Conservation (phyloP, 35 echinoderm and acorn worm genomes). For the Apostichopus californicus region DNA sequence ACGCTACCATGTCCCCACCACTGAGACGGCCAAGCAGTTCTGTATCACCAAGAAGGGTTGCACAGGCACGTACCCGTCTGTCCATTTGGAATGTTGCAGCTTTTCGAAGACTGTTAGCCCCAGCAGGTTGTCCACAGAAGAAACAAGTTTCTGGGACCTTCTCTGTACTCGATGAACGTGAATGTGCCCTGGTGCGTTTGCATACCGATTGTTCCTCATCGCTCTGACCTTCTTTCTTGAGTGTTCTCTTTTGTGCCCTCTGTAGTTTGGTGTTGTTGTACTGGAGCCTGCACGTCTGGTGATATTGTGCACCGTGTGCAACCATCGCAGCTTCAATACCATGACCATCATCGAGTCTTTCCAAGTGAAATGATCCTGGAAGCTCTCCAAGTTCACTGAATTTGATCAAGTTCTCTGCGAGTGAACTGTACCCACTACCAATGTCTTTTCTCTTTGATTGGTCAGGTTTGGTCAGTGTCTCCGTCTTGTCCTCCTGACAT, state of each 20-base stretch:
- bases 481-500: no score
- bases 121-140: conserved; percentile 13
- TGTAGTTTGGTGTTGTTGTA: conserved; percentile 46
- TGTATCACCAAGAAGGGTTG: conserved; percentile 43
- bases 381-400: conserved; percentile 16
- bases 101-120: conserved; percentile 1
- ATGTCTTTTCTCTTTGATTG: conserved; percentile 31
- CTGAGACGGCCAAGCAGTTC: conserved; percentile 32
- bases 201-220: not conserved
- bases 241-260: conserved; percentile 57
- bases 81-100: conserved; percentile 52
- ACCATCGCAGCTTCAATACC: conserved; percentile 55
- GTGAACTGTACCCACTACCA: conserved; percentile 61
- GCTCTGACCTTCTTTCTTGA: conserved; percentile 1
- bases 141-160: not conserved
- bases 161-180: conserved; percentile 9
- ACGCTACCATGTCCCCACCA: conserved; percentile 57
- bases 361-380: conserved; percentile 1
- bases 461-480: no score
- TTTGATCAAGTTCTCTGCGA: conserved; percentile 49
- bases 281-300: conserved; percentile 46
- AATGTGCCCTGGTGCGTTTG: conserved; percentile 50
- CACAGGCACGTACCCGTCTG: conserved; percentile 39
- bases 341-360: conserved; percentile 61
- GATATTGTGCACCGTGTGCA: conserved; percentile 38